Conservation (phyloP, 2,113 vertebrate species). For the Actinemys pallida region DNA sequence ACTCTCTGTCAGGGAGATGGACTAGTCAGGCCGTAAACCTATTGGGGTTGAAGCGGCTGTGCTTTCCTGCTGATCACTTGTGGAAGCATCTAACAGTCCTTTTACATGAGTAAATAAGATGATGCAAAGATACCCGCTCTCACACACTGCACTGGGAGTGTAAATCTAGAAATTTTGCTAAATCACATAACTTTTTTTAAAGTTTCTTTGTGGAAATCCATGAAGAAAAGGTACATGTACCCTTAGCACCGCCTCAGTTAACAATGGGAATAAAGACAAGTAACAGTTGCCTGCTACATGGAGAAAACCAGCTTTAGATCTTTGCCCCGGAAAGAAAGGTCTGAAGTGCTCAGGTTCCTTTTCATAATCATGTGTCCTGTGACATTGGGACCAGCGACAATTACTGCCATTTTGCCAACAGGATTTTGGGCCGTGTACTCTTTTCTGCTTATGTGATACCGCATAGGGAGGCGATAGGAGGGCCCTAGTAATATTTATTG, state of each 20-base stretch:
- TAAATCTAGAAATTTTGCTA: not conserved
- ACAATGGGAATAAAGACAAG: fast-evolving
- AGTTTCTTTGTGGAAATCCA: not conserved
- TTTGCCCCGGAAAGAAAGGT: too few species aligned
- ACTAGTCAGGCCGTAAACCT: too few species aligned
- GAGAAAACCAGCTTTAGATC: not conserved
- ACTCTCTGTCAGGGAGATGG: too few species aligned
- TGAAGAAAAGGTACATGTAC: not conserved
- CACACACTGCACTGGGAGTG: not conserved
- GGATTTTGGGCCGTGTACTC: fast-evolving
- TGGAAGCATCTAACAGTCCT: not conserved
- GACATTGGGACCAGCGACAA: fast-evolving
- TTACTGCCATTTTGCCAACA: fast-evolving
- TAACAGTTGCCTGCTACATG: not conserved
- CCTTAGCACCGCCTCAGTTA: fast-evolving
- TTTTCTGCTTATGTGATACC: fast-evolving
- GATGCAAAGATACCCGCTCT: not conserved
- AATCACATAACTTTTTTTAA: not conserved
- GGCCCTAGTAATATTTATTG: not conserved
- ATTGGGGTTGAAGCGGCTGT: too few species aligned
- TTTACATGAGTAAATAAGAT: not conserved
- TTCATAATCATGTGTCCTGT: fast-evolving
- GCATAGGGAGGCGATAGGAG: not conserved
- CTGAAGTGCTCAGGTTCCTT: fast-evolving
- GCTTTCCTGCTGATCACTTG: too few species aligned